These are phyloP conservation scores for Sylvilagus floridanus DNA, from an alignment of 2,797 vertebrate genomes.

Conservation along the genomic window DNA sequence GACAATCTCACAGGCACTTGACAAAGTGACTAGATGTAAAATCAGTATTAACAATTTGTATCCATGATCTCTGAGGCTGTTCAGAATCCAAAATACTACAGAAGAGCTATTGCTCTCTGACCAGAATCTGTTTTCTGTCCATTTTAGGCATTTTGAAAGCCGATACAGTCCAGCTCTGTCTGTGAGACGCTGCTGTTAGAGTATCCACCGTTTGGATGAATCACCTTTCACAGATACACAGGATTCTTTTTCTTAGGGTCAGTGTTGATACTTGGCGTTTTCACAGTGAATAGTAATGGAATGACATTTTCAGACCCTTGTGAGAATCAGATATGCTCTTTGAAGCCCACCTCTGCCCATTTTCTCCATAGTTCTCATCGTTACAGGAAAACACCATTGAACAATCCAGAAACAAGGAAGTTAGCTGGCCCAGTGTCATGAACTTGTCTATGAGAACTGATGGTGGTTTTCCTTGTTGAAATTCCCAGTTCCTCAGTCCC, in stretches of 20 bases:
- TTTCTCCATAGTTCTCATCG: conserved; percentile 20
- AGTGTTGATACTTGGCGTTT: background rate
- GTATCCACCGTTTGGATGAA: conserved; percentile 57
- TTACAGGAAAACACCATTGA: conserved; percentile 17
- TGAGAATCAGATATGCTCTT: conserved; percentile 52
- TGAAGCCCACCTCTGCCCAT: background rate
- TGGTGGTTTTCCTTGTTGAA: conserved; percentile 49
- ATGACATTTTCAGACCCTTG: background rate
- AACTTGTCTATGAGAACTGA: background rate
- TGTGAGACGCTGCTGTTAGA: conserved; percentile 60
- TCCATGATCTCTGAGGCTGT: conserved; percentile 40
- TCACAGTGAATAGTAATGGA: conserved; percentile 42
- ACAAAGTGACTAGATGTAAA: conserved; percentile 40
- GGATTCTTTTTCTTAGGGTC: conserved; percentile 15
- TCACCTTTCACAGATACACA: conserved; percentile 49
- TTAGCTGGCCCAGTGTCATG: background rate
- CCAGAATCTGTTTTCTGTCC: conserved; percentile 18
- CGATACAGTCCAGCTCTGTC: background rate
- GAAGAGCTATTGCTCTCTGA: conserved; percentile 20
- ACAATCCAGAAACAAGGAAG: background rate
- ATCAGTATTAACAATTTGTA: conserved; percentile 8
- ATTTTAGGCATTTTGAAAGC: conserved; percentile 24
- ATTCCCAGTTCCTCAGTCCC: background rate
- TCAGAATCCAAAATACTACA: conserved; percentile 46
- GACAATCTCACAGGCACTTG: conserved; percentile 52